Base-by-base conservation (phyloP, 2,113 vertebrate species). In the Pagrus major region DNA sequence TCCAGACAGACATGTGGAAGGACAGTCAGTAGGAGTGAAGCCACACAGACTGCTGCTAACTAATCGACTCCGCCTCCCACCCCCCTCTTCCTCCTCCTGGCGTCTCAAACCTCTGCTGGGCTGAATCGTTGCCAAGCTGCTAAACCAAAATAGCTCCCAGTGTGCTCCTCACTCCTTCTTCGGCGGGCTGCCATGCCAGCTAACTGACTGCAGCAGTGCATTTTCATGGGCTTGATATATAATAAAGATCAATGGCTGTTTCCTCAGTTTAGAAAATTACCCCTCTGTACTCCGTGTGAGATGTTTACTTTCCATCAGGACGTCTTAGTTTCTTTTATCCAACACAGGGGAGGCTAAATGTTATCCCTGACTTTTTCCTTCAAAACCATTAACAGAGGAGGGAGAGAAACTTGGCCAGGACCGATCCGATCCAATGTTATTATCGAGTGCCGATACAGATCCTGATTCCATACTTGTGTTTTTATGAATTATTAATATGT, bases 61-160 rank as follows among this genome's bases (percentile, higher is more conserved):
- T 71, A 76, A 85, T 78, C 6, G 14, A 73, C 20, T 83, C 70
- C 54, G 76, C 56, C 60, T 41, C 2, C 56, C 60, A 41, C 2
- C 9, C n/a, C 20, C 51, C 21, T 10, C 49, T 15, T 1, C 31
- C 49, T 60, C 27, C 35, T 68, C 29, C 68, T 64, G 41, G 52
- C 6, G 47, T 73, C 78, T 84, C 68, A 83, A 68, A 76, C 74
- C 27, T 83, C 74, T 69, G 51, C 64, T 67, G 55, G 14, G 47
- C 44, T 74, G 78, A 83, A 46, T 25, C 9, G 1, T 63, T 55
- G 79, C 79, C 82, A 85, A 78, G 46, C 78, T 27, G 37, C 78
- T 56, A 47, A 81, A 81, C 83, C 71, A 79, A 84, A 89, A 89
- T 80, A 84, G 63, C 84, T 80, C 79, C 81, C 76, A 84, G 70